Evolutionary conservation across 2,113 vertebrate species (phyloP), one percentile per base, ranked within the genome.

Genomic region (Ophiodon elongatus): DNA sequence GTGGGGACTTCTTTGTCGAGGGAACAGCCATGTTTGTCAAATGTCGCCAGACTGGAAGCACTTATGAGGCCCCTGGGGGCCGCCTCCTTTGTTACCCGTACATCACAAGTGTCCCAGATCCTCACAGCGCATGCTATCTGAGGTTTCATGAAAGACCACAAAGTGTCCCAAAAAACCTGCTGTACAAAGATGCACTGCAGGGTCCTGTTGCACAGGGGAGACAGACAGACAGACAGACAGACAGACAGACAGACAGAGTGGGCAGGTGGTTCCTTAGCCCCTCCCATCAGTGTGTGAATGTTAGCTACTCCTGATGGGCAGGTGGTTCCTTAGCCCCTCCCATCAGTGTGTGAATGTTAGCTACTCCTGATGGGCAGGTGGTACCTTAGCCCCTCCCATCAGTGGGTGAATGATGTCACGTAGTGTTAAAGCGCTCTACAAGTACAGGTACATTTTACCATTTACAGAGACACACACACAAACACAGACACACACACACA

Each of bases 161-260:
- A 76, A 88, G 85, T 79, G 73, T 85, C 83, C 57, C 65, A 52
- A 78, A 43, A 74, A 85, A 52, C 56, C 60, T 27, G 52, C 43
- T 11, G 21, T 3, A 66, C 85, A 88, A 88, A 83, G 83, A 13
- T 73, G 78, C 65, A 69, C 75, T 87, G 82, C 82, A 84, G 79
- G 76, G 78, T 87, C 68, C 1, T 62, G 76, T 89, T 88, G 83
- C 79, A 66, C n/a, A n/a, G n/a, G n/a, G n/a, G n/a, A n/a, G n/a
- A n/a, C n/a, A n/a, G n/a, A n/a, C n/a, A n/a, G n/a, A n/a, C n/a
- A n/a, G n/a, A n/a, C n/a, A n/a, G n/a, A n/a, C n/a, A n/a, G n/a
- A n/a, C n/a, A n/a, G n/a, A n/a, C n/a, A n/a, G n/a, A n/a, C n/a
- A n/a, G n/a, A n/a, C n/a, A n/a, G n/a, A n/a, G n/a, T n/a, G n/a